phyloP scores from a whole-genome alignment of 2,797 vertebrate species.

The Rhynchotus rufescens region DNA sequence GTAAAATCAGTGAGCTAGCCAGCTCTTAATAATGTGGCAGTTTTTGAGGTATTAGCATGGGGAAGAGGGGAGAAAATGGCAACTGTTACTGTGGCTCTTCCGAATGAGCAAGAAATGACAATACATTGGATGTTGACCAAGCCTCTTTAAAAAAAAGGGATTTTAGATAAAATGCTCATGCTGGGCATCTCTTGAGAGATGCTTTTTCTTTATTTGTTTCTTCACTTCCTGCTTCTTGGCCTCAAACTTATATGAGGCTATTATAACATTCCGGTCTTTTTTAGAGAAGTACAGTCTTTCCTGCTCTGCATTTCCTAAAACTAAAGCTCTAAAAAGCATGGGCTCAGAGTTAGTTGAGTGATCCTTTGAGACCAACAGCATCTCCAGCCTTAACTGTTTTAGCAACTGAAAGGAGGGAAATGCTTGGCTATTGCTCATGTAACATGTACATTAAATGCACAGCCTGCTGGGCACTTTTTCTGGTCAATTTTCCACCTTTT shows the following conservation, averaged over 20 bases:
- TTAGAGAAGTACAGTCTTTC: neutral
- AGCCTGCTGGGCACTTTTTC: neutral
- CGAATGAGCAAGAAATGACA: neutral
- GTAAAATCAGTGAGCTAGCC: neutral
- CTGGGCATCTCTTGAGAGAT: neutral
- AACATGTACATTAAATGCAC: neutral
- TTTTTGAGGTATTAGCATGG: neutral
- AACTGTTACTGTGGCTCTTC: neutral
- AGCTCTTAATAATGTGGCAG: neutral
- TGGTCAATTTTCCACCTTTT: neutral
- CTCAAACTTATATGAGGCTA: neutral
- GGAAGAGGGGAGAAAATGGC: neutral
- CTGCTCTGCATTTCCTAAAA: accelerated
- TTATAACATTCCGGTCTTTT: neutral
- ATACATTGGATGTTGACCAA: neutral
- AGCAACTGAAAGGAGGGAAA: neutral
- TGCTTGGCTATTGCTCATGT: neutral
- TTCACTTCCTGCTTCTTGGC: neutral
- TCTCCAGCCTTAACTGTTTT: neutral
- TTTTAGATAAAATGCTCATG: neutral
- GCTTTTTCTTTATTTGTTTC: no score
- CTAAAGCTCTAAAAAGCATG: neutral
- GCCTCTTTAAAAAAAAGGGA: neutral
- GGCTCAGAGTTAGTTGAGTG: neutral
- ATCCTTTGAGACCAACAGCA: neutral